These are phyloP conservation scores for Grus americana DNA, from an alignment of 2,113 vertebrate genomes.

Conservation along the genomic window DNA sequence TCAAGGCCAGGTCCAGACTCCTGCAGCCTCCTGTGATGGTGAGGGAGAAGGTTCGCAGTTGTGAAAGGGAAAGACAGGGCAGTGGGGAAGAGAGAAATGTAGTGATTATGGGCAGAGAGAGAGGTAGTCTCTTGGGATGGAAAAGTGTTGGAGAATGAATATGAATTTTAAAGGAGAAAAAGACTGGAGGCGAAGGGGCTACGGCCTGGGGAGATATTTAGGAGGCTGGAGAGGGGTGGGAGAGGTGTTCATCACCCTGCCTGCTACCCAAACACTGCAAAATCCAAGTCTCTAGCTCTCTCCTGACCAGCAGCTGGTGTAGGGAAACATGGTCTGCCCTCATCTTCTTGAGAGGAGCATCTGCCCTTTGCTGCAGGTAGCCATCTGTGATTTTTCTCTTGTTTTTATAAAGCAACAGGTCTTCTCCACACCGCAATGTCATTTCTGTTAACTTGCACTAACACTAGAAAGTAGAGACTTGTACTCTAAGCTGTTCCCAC, in stretches of 20 bases:
- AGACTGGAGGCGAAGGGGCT: not conserved
- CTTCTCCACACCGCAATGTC: not conserved
- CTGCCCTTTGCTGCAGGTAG: not conserved
- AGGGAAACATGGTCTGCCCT: rapidly evolving
- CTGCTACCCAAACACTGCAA: not conserved
- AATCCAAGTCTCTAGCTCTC: not conserved
- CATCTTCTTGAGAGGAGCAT: not conserved
- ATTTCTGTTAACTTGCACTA: not conserved
- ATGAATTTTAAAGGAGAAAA: not conserved
- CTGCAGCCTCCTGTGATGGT: not conserved
- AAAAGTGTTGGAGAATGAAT: not conserved
- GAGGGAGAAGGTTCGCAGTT: not conserved
- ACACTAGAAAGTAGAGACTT: not conserved
- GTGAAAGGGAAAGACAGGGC: not conserved
- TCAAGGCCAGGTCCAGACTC: not conserved
- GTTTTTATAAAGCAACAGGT: not conserved
- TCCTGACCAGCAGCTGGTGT: not conserved
- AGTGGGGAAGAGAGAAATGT: not conserved
- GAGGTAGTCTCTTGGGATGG: not conserved
- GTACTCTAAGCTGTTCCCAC: not conserved
- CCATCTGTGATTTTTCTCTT: not conserved
- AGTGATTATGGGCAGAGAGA: not conserved
- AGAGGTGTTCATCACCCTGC: rapidly evolving
- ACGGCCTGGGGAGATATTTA: not conserved
- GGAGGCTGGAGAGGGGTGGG: not conserved